A percentile compares a stretch with the other conserved stretches of the same genome.
phyloP scores from a whole-genome alignment of 2,797 vertebrate species.

The Squalus acanthias region DNA sequence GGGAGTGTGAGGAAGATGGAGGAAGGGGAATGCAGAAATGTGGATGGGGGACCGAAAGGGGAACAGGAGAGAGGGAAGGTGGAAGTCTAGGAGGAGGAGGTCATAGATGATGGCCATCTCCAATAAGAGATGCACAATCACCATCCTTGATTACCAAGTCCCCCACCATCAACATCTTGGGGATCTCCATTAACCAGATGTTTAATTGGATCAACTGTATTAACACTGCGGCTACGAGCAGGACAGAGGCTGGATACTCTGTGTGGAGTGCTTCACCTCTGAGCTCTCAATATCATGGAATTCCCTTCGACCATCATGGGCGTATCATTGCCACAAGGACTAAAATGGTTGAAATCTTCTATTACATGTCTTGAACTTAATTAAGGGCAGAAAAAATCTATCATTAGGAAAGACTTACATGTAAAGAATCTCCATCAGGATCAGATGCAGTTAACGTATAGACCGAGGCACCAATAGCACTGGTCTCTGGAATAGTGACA shows the following conservation, averaged over 20 bases:
- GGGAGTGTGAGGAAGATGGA: neutral
- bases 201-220: neutral
- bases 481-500: neutral
- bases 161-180: neutral
- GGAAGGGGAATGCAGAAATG: neutral
- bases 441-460: slow-evolving; percentile 12
- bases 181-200: neutral
- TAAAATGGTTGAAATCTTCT: neutral
- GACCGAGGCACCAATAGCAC: neutral
- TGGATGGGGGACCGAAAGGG: neutral
- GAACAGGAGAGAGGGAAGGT: too few species aligned
- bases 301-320: neutral
- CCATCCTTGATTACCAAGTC: neutral
- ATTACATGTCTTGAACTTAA: neutral
- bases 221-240: neutral
- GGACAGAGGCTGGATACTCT: neutral
- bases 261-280: too few species aligned
- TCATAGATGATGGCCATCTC: neutral
- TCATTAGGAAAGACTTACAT: neutral
- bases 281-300: neutral
- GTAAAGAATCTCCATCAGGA: slow-evolving; percentile 7
- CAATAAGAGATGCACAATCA: neutral
- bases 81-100: neutral
- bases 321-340: neutral
- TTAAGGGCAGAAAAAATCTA: neutral